phyloP scores from a whole-genome alignment of 2,113 vertebrate genomes.

The Oryzias curvinotus region DNA sequence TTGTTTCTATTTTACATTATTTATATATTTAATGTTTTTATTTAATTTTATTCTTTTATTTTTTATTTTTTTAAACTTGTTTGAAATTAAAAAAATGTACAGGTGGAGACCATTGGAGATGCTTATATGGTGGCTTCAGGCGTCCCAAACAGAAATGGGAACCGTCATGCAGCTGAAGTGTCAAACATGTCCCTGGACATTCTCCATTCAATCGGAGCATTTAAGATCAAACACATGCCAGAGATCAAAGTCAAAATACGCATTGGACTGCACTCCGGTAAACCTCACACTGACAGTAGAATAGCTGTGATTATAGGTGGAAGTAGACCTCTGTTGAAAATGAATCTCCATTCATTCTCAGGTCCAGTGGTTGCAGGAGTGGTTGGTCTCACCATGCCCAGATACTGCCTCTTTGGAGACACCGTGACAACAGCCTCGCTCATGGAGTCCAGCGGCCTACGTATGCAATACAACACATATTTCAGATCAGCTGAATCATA shows the following conservation, averaged over 20 bases:
- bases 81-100: conserved; percentile 15
- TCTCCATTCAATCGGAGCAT: conserved; percentile 82
- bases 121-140: conserved; percentile 90
- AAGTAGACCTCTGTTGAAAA: not conserved
- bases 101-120: conserved; percentile 85
- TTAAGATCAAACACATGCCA: conserved; percentile 88
- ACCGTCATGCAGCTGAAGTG: conserved; percentile 79
- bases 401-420: conserved; percentile 88
- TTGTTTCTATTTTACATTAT: too few relatives aligned
- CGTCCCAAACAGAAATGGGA: conserved; percentile 84
- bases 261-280: conserved; percentile 88
- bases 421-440: conserved; percentile 74
- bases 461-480: conserved; percentile 17
- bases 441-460: conserved; percentile 68
- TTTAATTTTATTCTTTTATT: too few relatives aligned
- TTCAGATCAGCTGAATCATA: not conserved
- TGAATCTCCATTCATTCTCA: conserved; percentile 22
- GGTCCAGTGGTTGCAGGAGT: conserved; percentile 84
- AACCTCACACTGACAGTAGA: not conserved
- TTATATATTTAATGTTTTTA: too few relatives aligned
- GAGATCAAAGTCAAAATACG: conserved; percentile 88
- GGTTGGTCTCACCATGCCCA: conserved; percentile 86
- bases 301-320: not conserved
- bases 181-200: conserved; percentile 90
- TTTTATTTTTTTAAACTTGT: too few relatives aligned